Evolutionary conservation across 2,797 vertebrate species (phyloP).

Genomic region (Onychomys arenicola): DNA sequence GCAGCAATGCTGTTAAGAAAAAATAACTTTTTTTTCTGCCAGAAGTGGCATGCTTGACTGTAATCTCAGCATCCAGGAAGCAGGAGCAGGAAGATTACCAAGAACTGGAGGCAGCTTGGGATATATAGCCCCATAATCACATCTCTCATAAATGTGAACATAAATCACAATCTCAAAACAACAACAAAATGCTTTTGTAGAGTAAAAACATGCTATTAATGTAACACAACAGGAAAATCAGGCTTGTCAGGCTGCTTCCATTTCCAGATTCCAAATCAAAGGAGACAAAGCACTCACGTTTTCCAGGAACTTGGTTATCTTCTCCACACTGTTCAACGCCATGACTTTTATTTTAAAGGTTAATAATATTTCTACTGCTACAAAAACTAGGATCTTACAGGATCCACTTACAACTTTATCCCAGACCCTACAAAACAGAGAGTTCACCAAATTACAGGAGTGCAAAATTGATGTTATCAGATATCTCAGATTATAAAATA

Average conservation of each 20-base stretch:
- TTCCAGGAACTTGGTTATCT: constrained; percentile 92
- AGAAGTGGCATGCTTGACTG: not conserved
- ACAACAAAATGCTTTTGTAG: not conserved
- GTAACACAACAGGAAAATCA: not conserved
- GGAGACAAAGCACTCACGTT: constrained; percentile 91
- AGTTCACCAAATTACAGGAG: constrained; percentile 41
- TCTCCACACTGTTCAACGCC: constrained; percentile 92
- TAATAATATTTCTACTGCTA: constrained; percentile 96
- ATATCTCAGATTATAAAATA: constrained; percentile 50
- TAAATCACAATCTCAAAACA: not conserved
- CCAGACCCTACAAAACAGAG: constrained; percentile 92
- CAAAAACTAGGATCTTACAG: constrained; percentile 98
- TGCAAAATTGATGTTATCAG: constrained; percentile 26
- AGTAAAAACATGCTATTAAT: not conserved
- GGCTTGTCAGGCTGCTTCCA: not conserved
- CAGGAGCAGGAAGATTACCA: not conserved
- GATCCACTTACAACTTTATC: constrained; percentile 99
- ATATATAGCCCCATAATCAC: no score
- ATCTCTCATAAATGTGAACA: no score
- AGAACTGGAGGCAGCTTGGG: not conserved
- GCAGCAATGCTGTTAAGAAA: not conserved
- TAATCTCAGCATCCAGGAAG: not conserved
- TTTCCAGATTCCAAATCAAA: constrained; percentile 56
- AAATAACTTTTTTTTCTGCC: not conserved
- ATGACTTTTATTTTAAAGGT: constrained; percentile 97